Percentiles rank a stretch among this genome's conserved stretches.
Conservation (phyloP, 1,140 invertebrate genomes). For the Tribolium madens region DNA sequence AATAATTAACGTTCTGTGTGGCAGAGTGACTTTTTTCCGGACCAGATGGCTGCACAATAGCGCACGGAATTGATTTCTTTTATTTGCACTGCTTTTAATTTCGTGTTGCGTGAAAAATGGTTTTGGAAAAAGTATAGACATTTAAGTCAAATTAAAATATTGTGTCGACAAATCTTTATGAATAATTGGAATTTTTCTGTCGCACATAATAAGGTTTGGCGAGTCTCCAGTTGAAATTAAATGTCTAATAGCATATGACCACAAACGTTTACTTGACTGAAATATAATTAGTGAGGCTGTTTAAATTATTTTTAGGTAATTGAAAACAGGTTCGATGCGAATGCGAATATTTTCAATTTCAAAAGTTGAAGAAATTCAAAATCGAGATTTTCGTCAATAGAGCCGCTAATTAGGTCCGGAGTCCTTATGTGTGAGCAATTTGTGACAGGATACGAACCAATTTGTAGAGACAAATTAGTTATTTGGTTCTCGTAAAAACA, state of each 20-base stretch:
- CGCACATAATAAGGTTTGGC: constrained; percentile 45
- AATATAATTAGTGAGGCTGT: constrained; percentile 44
- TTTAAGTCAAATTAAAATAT: constrained; percentile 34
- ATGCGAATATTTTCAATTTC: constrained; percentile 11
- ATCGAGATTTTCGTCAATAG: neutral
- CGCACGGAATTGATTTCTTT: constrained; percentile 52
- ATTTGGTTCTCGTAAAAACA: constrained; percentile 29
- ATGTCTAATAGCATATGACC: constrained; percentile 48
- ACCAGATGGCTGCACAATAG: constrained; percentile 4
- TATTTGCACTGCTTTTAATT: constrained; percentile 50
- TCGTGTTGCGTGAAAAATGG: too few relatives aligned
- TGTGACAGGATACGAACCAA: constrained; percentile 29
- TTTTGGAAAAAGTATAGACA: constrained; percentile 42
- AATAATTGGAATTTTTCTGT: constrained; percentile 38
- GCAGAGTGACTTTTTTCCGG: neutral
- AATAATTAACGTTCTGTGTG: constrained; percentile 37
- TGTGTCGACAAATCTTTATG: constrained; percentile 30
- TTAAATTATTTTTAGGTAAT: constrained; percentile 42
- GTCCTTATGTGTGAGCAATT: constrained; percentile 12
- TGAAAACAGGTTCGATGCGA: constrained; percentile 19
- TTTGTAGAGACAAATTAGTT: constrained; percentile 39
- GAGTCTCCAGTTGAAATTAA: constrained; percentile 44
- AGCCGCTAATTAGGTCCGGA: constrained; percentile 6
- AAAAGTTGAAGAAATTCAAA: neutral
- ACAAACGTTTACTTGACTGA: constrained; percentile 48